Conservation (phyloP, 2,797 vertebrate species). For the Lepilemur septentrionalis region DNA sequence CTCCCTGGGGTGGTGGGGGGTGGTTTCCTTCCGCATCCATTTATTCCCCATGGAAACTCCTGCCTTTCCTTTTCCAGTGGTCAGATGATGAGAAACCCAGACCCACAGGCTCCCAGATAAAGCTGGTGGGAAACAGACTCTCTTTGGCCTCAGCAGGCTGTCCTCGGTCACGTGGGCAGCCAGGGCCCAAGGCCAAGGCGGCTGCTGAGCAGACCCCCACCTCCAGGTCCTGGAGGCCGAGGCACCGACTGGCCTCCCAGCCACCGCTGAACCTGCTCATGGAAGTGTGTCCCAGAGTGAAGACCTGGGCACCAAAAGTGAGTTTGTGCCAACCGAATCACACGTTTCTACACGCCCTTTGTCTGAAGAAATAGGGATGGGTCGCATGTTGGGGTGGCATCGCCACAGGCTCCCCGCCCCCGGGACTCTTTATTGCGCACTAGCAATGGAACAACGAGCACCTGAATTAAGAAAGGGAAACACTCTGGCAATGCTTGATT, state of each 20-base stretch:
- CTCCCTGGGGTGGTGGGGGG: neutral
- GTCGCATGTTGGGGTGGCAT: neutral
- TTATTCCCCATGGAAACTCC: slow-evolving; percentile 41
- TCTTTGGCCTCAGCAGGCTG: slow-evolving; percentile 35
- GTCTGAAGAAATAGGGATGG: neutral
- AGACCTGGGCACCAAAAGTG: neutral
- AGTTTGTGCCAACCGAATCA: neutral
- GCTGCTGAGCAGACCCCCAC: too few species aligned
- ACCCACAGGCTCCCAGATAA: slow-evolving; percentile 64
- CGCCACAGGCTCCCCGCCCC: neutral
- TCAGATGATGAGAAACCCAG: slow-evolving; percentile 73
- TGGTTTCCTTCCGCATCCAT: neutral
- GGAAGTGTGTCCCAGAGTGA: too few species aligned
- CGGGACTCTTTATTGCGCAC: neutral
- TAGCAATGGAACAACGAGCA: too few species aligned
- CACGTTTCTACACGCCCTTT: neutral
- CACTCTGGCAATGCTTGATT: neutral
- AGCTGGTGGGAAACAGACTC: slow-evolving; percentile 64
- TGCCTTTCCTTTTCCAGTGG: neutral
- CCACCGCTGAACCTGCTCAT: neutral
- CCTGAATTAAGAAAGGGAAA: neutral
- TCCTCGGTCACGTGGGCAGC: slow-evolving; percentile 22
- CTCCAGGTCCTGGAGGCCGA: neutral
- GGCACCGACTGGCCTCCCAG: neutral
- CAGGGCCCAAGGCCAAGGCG: neutral